Evolutionary conservation across 2,888 invertebrate species (phyloP), one percentile per base, ranked within the genome.

Genomic region (Noctua fimbriata): DNA sequence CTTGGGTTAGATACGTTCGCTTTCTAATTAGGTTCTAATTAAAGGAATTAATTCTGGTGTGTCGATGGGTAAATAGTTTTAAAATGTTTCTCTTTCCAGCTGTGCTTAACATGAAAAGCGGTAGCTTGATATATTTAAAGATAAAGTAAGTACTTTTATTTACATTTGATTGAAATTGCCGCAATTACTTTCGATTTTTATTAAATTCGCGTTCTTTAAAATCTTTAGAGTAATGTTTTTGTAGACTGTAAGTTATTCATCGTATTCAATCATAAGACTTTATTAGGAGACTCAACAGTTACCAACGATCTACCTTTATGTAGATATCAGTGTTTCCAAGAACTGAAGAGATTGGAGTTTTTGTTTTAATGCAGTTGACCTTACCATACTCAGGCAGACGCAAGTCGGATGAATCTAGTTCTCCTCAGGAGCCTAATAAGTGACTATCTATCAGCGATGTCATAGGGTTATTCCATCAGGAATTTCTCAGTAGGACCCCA

Each of bases 21-120:
- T 84, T 82, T 84, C 86, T 82, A 71, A 82, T 74, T 73, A 71
- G 44, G 4, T 49, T 60, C 32, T 84, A 66, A 81, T 74, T 73
- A 63, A 58, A 58, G 32, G 47, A 55, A 79, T 36, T 77, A 28
- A 66, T 74, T 82, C 65, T 77, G 2, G n/a, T 21, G 49, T 60
- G 32, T 28, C 58, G 58, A 44, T 12, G 3, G 16, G 18, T 52
- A 28, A 78, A 77, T 78, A 18, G 78, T 58, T 81, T 52, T 47
- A 9, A 65, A 69, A 52, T 16, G 10, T 2, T 63, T 16, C 63
- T 21, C 6, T 24, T 36, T 12, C 21, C 55, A 79, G 84, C 55
- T 84, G 82, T 79, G 24, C 3, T 60, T 52, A 52, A 52, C 52
- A 9, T 52, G 7, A 18, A 69, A 75, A 52, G 0, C 18, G 10